Percentiles rank a stretch among this genome's conserved stretches.
These are phyloP conservation scores for Podabrus alpinus DNA, from an alignment of 2,888 invertebrate genomes.

Conservation along the genomic window DNA sequence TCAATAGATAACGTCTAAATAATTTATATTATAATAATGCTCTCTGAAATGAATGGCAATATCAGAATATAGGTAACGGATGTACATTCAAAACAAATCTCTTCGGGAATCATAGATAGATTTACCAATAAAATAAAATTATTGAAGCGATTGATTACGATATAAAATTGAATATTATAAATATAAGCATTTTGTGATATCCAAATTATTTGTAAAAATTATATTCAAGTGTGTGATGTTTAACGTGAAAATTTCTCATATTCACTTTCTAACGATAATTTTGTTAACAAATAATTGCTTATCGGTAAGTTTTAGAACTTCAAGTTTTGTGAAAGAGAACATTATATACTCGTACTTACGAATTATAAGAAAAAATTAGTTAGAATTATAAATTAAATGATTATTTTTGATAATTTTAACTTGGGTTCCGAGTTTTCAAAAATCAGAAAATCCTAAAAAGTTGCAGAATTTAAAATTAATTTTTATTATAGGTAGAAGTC, in stretches of 20 bases:
- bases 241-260: background rate
- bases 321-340: background rate
- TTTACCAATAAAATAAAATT: background rate
- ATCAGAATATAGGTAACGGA: background rate
- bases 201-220: background rate
- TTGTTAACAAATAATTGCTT: background rate
- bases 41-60: background rate
- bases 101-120: background rate
- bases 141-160: background rate
- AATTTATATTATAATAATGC: background rate
- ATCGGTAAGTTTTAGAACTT: background rate
- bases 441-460: too few relatives aligned
- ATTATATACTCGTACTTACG: too few relatives aligned
- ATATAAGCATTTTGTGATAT: background rate
- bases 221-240: background rate
- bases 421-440: too few relatives aligned
- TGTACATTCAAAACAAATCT: background rate
- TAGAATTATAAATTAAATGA: too few relatives aligned
- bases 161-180: background rate
- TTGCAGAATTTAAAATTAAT: too few relatives aligned
- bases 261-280: background rate
- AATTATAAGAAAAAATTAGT: too few relatives aligned
- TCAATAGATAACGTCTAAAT: background rate
- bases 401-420: too few relatives aligned
- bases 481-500: too few relatives aligned